Percentiles rank a stretch among this genome's conserved stretches.
Conservation (phyloP, 1,140 invertebrate species). For the Brachionus koreanus region DNA sequence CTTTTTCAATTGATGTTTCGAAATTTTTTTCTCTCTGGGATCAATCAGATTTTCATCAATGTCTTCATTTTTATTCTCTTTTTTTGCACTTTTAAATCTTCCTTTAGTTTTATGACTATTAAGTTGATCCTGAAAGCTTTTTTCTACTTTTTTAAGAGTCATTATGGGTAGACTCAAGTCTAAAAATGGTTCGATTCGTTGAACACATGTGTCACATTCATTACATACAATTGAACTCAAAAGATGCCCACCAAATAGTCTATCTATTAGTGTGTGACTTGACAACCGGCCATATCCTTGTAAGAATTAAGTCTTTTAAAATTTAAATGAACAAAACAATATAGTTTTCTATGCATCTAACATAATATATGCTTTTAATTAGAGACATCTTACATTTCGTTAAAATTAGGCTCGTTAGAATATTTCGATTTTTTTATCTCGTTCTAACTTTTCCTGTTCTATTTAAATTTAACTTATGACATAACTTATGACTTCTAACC, state of each 20-base stretch:
- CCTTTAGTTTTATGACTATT: background rate
- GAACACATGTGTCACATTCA: slow-evolving; percentile 73
- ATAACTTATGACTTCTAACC: too few species aligned
- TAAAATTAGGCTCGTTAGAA: too few species aligned
- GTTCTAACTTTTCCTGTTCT: too few species aligned
- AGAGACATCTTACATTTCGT: too few species aligned
- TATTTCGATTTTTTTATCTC: too few species aligned
- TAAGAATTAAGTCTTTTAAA: background rate
- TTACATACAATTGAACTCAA: slow-evolving; percentile 83
- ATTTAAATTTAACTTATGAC: too few species aligned
- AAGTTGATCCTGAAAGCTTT: background rate
- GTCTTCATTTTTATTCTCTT: slow-evolving; percentile 53
- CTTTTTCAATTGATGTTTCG: slow-evolving; percentile 45
- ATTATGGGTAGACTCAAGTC: slow-evolving; percentile 86
- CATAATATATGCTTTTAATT: too few species aligned
- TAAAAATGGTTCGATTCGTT: slow-evolving; percentile 82
- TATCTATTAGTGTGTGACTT: slow-evolving; percentile 73
- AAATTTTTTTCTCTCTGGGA: slow-evolving; percentile 21
- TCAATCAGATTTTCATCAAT: background rate
- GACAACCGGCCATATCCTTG: slow-evolving; percentile 75
- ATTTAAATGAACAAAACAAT: too few species aligned
- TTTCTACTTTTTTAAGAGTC: slow-evolving; percentile 51
- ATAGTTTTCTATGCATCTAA: too few species aligned
- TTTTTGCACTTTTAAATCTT: background rate
- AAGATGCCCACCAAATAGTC: slow-evolving; percentile 79